Conservation (phyloP, 2,797 vertebrate genomes). For the Trematomus bernacchii region DNA sequence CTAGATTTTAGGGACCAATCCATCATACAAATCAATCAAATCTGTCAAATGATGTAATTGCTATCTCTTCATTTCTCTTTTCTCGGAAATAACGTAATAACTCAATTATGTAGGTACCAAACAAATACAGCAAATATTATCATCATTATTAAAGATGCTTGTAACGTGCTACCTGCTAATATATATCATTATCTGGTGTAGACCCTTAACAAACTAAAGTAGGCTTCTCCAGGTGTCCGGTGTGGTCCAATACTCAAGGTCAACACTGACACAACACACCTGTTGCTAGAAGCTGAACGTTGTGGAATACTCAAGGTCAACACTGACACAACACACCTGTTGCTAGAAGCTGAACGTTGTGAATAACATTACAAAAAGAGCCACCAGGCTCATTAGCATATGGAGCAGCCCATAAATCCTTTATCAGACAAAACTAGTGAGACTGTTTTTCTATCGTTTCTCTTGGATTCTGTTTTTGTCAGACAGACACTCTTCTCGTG, state of each 20-base stretch:
- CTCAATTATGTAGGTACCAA: not conserved
- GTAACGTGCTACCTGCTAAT: not conserved
- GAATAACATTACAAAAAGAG: not conserved
- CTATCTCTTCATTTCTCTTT: no score
- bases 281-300: slow-evolving; percentile 5
- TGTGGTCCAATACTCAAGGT: not conserved
- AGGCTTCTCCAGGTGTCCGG: not conserved
- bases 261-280: not conserved
- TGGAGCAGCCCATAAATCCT: slow-evolving; percentile 10
- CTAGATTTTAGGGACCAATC: no score
- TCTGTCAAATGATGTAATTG: no score
- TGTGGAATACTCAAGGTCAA: not conserved
- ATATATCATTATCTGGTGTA: not conserved
- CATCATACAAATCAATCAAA: no score
- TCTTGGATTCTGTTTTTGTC: slow-evolving; percentile 3
- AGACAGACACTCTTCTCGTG: slow-evolving; percentile 12
- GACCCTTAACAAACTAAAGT: not conserved
- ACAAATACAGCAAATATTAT: not conserved
- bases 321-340: not conserved
- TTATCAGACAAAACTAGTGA: not conserved
- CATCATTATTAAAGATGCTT: not conserved
- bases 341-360: slow-evolving; percentile 3
- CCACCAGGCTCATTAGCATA: not conserved
- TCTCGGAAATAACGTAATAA: not conserved
- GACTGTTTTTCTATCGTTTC: not conserved